A percentile compares a stretch with the other conserved stretches of the same genome.
Conservation (phyloP, 23 tunicate species). For the Clavelina lepadiformis region DNA sequence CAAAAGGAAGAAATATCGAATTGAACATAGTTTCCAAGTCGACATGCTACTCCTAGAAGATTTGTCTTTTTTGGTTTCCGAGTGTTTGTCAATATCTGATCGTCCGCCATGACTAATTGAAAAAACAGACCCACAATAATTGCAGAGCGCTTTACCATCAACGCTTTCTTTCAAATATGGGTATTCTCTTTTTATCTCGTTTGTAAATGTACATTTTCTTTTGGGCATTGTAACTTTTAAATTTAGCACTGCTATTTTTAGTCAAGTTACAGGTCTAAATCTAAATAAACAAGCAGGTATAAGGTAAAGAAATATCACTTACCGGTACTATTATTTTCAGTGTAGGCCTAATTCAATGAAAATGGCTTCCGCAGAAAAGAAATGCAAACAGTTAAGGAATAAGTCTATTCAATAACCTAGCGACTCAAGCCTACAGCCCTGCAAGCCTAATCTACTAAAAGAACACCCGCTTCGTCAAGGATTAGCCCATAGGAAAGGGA, state of each 20-base stretch:
- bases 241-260: constrained; percentile 19
- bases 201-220: constrained; percentile 1
- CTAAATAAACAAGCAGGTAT: not conserved
- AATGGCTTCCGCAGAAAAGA: not conserved
- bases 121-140: constrained; percentile 28
- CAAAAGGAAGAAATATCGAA: too few species aligned
- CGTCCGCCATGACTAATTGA: constrained; percentile 19
- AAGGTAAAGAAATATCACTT: not conserved
- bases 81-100: constrained; percentile 27
- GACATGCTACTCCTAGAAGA: too few species aligned
- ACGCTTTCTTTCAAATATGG: too few species aligned
- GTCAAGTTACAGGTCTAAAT: not conserved
- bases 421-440: not conserved
- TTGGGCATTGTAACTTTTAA: not conserved
- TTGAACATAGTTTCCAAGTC: too few species aligned
- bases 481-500: too few species aligned
- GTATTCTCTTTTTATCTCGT: constrained; percentile 7
- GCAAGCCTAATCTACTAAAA: too few species aligned
- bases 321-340: not conserved
- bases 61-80: constrained; percentile 23
- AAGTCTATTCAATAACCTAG: constrained; percentile 22
- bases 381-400: constrained; percentile 21
- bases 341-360: constrained; percentile 12
- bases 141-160: constrained; percentile 20
- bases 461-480: too few species aligned